A percentile compares a stretch with the other conserved stretches of the same genome.
Evolutionary conservation across 2,113 vertebrate genomes (phyloP).

Genomic region (Sander lucioperca): DNA sequence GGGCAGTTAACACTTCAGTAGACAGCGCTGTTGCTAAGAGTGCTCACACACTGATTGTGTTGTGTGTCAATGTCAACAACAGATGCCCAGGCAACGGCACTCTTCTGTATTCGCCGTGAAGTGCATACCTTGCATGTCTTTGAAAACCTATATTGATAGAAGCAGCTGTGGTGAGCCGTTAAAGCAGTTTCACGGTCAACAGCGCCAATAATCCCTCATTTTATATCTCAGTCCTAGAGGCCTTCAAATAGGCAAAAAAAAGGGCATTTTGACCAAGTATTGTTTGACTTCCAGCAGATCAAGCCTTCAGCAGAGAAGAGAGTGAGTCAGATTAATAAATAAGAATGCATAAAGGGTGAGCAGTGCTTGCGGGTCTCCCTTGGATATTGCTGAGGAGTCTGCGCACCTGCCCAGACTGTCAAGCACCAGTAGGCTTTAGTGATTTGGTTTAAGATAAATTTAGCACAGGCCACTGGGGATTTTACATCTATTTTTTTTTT

Average conservation of each 20-base stretch:
- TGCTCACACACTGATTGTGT: constrained; percentile 55
- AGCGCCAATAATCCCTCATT: background rate
- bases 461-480: constrained; percentile 78
- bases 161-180: constrained; percentile 1
- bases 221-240: background rate
- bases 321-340: constrained; percentile 78
- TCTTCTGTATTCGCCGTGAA: background rate
- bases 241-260: background rate
- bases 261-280: constrained; percentile 27
- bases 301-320: constrained; percentile 62
- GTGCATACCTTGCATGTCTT: constrained; percentile 2
- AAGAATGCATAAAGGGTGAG: constrained; percentile 74
- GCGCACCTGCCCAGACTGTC: constrained; percentile 79
- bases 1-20: constrained; percentile 76
- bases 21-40: constrained; percentile 54
- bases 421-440: constrained; percentile 82
- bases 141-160: constrained; percentile 18
- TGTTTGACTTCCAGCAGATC: constrained; percentile 67
- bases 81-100: constrained; percentile 14
- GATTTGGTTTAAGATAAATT: constrained; percentile 86
- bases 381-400: constrained; percentile 72
- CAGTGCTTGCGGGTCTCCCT: constrained; percentile 63
- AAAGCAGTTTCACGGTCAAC: constrained; percentile 12
- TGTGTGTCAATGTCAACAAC: constrained; percentile 54
- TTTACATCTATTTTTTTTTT: constrained; percentile 75